phyloP scores from a whole-genome alignment of 2,888 invertebrate species.

The Polydrusus pterygomalis region DNA sequence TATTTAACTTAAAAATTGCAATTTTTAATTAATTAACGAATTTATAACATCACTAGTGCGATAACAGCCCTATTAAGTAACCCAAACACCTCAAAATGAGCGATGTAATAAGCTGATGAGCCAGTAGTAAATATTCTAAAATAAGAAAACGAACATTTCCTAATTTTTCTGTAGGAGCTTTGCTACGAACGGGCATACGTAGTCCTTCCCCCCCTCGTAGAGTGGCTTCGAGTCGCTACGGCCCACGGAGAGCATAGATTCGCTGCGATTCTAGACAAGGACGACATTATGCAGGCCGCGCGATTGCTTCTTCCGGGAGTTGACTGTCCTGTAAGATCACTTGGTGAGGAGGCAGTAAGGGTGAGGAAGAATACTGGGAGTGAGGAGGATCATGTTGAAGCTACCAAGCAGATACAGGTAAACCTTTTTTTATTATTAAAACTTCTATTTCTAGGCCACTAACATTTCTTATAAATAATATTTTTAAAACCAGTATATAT shows the following conservation, averaged over 20 bases:
- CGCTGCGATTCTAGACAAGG: slow-evolving; percentile 83
- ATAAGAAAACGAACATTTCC: no score
- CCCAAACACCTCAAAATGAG: no score
- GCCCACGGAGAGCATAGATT: slow-evolving; percentile 89
- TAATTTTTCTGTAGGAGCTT: slow-evolving; percentile 75
- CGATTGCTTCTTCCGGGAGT: slow-evolving; percentile 89
- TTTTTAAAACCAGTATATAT: no score
- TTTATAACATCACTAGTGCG: no score
- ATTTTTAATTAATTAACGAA: no score
- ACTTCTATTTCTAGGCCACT: no score
- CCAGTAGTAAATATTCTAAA: no score
- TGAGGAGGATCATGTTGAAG: slow-evolving; percentile 69
- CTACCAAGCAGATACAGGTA: slow-evolving; percentile 69
- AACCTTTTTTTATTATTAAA: background rate
- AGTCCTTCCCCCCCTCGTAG: slow-evolving; percentile 91
- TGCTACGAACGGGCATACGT: slow-evolving; percentile 92
- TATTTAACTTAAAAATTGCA: no score
- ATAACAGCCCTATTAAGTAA: no score
- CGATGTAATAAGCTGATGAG: no score
- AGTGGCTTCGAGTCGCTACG: slow-evolving; percentile 89
- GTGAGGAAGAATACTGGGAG: slow-evolving; percentile 68
- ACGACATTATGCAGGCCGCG: slow-evolving; percentile 93
- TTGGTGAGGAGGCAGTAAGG: slow-evolving; percentile 77
- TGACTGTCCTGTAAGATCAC: slow-evolving; percentile 88
- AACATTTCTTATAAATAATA: no score